phyloP scores from a whole-genome alignment of 2,113 vertebrate genomes.

The Neolamprologus hecqui region DNA sequence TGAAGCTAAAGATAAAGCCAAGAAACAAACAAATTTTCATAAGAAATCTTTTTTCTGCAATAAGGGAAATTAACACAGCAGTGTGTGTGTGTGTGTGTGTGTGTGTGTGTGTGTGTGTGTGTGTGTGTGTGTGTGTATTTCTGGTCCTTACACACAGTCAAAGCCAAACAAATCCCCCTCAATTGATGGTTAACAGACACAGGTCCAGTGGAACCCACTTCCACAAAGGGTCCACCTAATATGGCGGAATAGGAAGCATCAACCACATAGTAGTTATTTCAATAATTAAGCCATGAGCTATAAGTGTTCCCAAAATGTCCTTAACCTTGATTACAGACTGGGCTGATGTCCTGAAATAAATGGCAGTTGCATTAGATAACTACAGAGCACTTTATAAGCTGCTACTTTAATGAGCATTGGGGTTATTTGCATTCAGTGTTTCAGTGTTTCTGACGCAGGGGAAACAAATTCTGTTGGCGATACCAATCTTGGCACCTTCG shows the following conservation, averaged over 20 bases:
- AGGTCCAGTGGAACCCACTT: background rate
- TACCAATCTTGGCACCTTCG: background rate
- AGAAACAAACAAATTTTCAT: background rate
- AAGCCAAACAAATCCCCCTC: background rate
- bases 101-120: no score
- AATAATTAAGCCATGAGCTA: background rate
- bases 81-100: no score
- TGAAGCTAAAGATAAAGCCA: background rate
- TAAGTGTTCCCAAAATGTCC: background rate
- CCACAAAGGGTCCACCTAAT: background rate
- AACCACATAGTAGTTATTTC: background rate
- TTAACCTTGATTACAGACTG: background rate
- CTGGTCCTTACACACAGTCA: background rate
- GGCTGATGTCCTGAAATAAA: background rate
- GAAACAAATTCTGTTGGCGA: background rate
- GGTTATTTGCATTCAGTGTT: background rate
- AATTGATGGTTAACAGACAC: background rate
- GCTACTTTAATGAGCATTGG: background rate
- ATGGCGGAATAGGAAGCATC: background rate
- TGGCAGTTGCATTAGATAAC: background rate
- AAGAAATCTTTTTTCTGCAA: background rate
- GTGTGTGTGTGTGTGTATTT: background rate
- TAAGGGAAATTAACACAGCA: background rate
- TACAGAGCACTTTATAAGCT: background rate
- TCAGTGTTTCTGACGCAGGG: background rate